A percentile compares a stretch with the other conserved stretches of the same genome.
Evolutionary conservation across 2,888 invertebrate genomes (phyloP).

Genomic region (Stratiomys singularior): DNA sequence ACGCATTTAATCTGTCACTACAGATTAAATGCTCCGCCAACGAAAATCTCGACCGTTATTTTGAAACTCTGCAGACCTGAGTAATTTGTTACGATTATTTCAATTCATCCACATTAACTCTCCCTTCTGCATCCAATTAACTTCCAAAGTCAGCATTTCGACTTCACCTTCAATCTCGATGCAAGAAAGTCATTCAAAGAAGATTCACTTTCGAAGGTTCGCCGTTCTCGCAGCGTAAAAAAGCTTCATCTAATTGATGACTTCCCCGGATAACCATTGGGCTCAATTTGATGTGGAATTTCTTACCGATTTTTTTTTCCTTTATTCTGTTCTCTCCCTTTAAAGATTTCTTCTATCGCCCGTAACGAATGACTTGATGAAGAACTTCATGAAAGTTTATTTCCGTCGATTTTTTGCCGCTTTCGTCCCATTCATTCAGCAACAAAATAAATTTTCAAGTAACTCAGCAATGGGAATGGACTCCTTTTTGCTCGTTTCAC

Average conservation of each 20-base stretch:
- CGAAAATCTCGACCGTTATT: too few species aligned
- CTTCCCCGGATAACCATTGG: neutral
- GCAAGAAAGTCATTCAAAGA: neutral
- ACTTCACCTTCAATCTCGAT: neutral
- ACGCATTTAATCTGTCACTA: too few species aligned
- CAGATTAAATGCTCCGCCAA: too few species aligned
- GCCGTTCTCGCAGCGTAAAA: neutral
- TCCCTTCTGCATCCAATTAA: neutral
- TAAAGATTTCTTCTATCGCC: neutral
- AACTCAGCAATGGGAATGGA: neutral
- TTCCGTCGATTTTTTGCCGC: neutral
- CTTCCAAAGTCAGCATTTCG: neutral
- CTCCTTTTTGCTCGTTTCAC: neutral
- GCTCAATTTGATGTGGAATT: neutral
- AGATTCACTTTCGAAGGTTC: neutral
- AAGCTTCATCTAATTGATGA: slow-evolving; percentile 5
- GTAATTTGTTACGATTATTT: neutral
- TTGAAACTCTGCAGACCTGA: too few species aligned
- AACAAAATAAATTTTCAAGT: slow-evolving; percentile 1
- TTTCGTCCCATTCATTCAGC: neutral
- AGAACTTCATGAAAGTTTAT: neutral
- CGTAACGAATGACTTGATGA: neutral
- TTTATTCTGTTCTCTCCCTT: neutral
- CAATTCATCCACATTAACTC: neutral
- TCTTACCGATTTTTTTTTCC: neutral